Conservation (phyloP, 2,797 vertebrate species). For the Pagetopsis macropterus region DNA sequence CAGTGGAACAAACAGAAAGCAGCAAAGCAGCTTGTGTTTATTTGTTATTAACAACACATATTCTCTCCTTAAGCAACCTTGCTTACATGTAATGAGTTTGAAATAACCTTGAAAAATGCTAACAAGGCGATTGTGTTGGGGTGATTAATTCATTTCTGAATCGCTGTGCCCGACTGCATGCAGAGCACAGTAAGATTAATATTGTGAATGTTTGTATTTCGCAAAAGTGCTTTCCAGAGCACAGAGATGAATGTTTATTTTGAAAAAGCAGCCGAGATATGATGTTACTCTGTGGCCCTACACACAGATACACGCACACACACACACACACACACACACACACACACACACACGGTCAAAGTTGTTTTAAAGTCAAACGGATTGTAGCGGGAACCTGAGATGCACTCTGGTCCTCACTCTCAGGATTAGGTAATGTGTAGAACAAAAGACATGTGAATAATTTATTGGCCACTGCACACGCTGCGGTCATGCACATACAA, state of each 20-base stretch:
- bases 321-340: constrained; percentile 6
- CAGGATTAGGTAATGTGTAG: constrained; percentile 82
- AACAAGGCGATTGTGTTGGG: constrained; percentile 54
- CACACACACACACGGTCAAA: constrained; percentile 66
- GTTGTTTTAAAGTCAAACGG: constrained; percentile 87
- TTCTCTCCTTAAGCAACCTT: constrained; percentile 51
- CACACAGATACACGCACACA: not conserved
- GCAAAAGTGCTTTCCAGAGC: constrained; percentile 36
- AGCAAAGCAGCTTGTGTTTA: constrained; percentile 35
- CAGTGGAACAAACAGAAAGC: constrained; percentile 23
- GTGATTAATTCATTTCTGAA: constrained; percentile 74
- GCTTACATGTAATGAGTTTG: constrained; percentile 53
- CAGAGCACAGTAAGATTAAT: constrained; percentile 69
- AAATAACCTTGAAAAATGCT: constrained; percentile 72
- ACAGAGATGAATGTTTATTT: constrained; percentile 72
- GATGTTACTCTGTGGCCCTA: constrained; percentile 46
- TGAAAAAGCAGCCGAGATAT: constrained; percentile 52
- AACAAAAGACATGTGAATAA: constrained; percentile 85
- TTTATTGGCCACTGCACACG: constrained; percentile 72
- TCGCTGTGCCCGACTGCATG: constrained; percentile 56
- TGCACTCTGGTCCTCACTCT: constrained; percentile 71
- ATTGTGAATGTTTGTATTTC: constrained; percentile 60
- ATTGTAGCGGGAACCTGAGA: constrained; percentile 79
- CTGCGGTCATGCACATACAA: constrained; percentile 75
- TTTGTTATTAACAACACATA: constrained; percentile 45